Percentiles rank a stretch among this genome's conserved stretches.
phyloP scores from a whole-genome alignment of 2,888 invertebrate species.

The Megaustenia siamemsis region DNA sequence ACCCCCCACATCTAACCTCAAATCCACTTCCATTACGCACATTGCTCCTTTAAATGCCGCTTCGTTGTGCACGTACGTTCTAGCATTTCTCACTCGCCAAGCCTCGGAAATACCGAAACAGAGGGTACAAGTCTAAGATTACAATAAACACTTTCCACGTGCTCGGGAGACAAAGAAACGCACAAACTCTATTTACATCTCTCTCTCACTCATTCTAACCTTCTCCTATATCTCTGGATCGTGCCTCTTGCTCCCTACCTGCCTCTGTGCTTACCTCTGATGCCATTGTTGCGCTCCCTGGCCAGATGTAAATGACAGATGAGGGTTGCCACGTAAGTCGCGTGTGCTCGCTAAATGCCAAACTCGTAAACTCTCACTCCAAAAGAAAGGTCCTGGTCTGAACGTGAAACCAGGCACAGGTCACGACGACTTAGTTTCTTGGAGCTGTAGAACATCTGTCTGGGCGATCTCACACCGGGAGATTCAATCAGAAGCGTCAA shows the following conservation, averaged over 20 bases:
- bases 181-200: not conserved
- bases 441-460: not conserved
- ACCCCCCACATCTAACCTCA: too few relatives aligned
- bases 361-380: not conserved
- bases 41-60: too few relatives aligned
- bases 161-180: not conserved
- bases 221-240: not conserved
- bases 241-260: slow-evolving; percentile 12
- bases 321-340: not conserved
- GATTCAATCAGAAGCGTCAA: too few relatives aligned
- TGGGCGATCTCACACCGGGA: too few relatives aligned
- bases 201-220: not conserved
- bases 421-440: not conserved
- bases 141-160: not conserved
- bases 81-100: too few relatives aligned
- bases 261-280: not conserved
- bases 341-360: slow-evolving; percentile 12
- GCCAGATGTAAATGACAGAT: not conserved
- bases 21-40: too few relatives aligned
- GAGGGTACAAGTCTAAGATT: too few relatives aligned
- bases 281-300: not conserved
- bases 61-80: too few relatives aligned
- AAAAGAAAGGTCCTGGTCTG: not conserved
- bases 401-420: not conserved
- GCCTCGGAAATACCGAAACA: too few relatives aligned